Evolutionary conservation across 2,113 vertebrate genomes (phyloP).

Genomic region (Thalassarche chlororhynchos): DNA sequence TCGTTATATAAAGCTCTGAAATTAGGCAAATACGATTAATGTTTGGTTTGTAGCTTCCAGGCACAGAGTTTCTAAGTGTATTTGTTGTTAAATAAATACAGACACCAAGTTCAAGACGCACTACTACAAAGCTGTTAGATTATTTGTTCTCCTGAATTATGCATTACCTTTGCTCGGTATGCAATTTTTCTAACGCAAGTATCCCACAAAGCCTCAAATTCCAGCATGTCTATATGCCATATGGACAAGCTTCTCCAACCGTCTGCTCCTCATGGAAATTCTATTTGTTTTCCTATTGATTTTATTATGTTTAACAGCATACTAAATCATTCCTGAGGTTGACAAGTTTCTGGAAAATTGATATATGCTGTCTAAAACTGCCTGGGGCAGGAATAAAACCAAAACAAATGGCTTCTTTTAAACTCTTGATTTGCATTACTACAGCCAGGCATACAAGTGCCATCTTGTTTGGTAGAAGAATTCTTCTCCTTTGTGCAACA

Average conservation of each 20-base stretch:
- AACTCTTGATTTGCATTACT: slow-evolving; percentile 48
- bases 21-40: slow-evolving; percentile 9
- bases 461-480: slow-evolving; percentile 46
- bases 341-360: slow-evolving; percentile 67
- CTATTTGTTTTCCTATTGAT: slow-evolving; percentile 66
- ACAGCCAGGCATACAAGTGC: slow-evolving; percentile 37
- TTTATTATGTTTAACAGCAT: slow-evolving; percentile 63
- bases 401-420: slow-evolving; percentile 67
- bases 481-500: slow-evolving; percentile 10
- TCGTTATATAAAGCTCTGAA: background rate
- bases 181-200: slow-evolving; percentile 33
- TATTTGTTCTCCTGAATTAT: slow-evolving; percentile 58
- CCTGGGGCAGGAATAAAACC: slow-evolving; percentile 54
- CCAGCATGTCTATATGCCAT: slow-evolving; percentile 26
- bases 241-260: slow-evolving; percentile 19
- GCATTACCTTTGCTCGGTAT: background rate
- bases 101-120: background rate
- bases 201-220: slow-evolving; percentile 42
- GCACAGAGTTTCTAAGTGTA: background rate
- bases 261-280: slow-evolving; percentile 59
- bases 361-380: slow-evolving; percentile 63
- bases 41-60: slow-evolving; percentile 30
- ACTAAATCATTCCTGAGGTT: slow-evolving; percentile 66
- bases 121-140: slow-evolving; percentile 16
- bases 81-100: slow-evolving; percentile 62